Base-by-base conservation (phyloP, 2,113 vertebrate genomes). In the Protomyctophum bolini region DNA sequence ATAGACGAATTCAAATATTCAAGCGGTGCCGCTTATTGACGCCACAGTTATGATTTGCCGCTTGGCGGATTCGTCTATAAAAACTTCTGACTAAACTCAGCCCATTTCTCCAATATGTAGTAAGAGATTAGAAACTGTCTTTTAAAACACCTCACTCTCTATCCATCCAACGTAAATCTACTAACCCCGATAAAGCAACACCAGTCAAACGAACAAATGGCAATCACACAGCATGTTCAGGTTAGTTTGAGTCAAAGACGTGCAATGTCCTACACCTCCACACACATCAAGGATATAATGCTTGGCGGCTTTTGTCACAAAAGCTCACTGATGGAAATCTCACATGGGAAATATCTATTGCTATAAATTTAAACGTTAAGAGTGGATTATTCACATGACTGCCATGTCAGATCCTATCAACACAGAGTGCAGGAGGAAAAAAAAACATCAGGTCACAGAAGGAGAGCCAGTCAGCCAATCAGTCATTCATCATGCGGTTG, bases 361-460 rank as follows among this genome's bases (percentile, higher is more conserved):
- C 47, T 33, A 65, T 33, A 67, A 51, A 66, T n/a, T 11, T 1
- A n/a, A 12, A 54, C 45, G 21, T 45, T 41, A 52, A 46, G 45
- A 52, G 21, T 47, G 6, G 50, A 77, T 75, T 65, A 70, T 47
- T 59, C 67, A 50, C n/a, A 10, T 63, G 51, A 59, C 59, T 46
- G 49, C 41, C 15, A 67, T 2, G 56, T 63, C n/a, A 0, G 62
- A 21, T 57, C 29, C 68, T 41, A 68, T 73, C 55, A 41, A 10
- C 52, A 60, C 55, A 62, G 56, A 75, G 48, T 48, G 55, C 59
- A 21, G 41, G 12, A 70, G 74, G 41, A 10, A 70, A 72, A 74
- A 74, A 70, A 6, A 41, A 41, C 5, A 65, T 52, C 64, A 69
- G 56, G 50, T 41, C 33, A 11, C 66, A 73, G 70, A 58, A 65